phyloP scores from a whole-genome alignment of 2,888 invertebrate genomes.

The Anoncus sp. region DNA sequence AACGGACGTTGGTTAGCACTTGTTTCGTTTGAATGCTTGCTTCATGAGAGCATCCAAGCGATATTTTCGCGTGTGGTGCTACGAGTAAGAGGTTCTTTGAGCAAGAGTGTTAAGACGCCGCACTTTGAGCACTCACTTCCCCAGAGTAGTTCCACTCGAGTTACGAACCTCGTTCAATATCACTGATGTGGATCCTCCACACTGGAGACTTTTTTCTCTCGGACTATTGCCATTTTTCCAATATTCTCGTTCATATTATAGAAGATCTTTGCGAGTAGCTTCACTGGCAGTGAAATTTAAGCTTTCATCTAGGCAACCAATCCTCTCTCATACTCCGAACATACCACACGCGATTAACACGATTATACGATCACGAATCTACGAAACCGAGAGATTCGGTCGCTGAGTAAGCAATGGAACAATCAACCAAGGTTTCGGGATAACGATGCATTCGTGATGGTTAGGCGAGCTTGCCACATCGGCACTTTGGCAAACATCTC shows the following conservation, averaged over 20 bases:
- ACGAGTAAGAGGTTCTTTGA: conserved; percentile 38
- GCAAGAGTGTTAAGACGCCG: conserved; percentile 50
- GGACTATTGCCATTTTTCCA: neutral
- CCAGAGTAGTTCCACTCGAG: conserved; percentile 61
- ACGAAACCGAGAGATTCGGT: conserved; percentile 31
- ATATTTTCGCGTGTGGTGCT: too few relatives aligned
- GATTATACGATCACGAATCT: neutral
- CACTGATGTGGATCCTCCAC: conserved; percentile 51
- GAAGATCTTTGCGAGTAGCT: too few relatives aligned
- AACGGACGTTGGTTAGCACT: too few relatives aligned
- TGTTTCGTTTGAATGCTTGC: conserved; percentile 33
- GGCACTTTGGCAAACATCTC: conserved; percentile 48
- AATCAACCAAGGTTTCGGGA: conserved; percentile 40
- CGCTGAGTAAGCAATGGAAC: conserved; percentile 20
- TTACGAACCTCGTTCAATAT: conserved; percentile 60
- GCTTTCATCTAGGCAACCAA: neutral
- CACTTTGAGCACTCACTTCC: conserved; percentile 57
- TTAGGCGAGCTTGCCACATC: conserved; percentile 16
- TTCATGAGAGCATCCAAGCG: too few relatives aligned
- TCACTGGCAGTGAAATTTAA: conserved; percentile 46
- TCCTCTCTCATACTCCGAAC: neutral
- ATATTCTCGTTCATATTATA: conserved; percentile 5
- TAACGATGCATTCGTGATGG: conserved; percentile 24
- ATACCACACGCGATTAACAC: neutral
- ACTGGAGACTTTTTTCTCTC: conserved; percentile 18